Evolutionary conservation across 2,113 vertebrate species (phyloP).

Genomic region (Syngnathus typhle): DNA sequence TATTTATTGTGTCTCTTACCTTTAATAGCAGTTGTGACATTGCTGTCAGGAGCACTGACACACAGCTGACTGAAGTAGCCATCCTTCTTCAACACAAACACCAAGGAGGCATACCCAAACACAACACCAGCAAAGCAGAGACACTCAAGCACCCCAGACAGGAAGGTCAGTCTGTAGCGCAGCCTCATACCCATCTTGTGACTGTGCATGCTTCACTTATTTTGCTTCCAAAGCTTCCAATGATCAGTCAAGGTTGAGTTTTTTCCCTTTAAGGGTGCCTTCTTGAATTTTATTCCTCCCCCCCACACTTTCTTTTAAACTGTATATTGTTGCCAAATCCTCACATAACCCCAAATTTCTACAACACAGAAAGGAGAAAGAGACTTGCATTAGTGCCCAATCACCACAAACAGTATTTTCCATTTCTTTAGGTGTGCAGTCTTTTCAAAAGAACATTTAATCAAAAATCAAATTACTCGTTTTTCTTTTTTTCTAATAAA

Average conservation of each 20-base stretch:
- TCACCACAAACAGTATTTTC: too few relatives aligned
- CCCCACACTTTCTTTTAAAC: background rate
- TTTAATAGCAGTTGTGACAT: slow-evolving; percentile 26
- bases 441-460: background rate
- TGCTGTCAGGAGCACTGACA: slow-evolving; percentile 2
- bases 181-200: slow-evolving; percentile 14
- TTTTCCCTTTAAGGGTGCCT: background rate
- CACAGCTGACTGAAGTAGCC: slow-evolving; percentile 76
- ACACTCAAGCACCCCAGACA: slow-evolving; percentile 79
- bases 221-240: background rate
- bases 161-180: slow-evolving; percentile 70
- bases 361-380: background rate
- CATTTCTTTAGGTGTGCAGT: background rate
- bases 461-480: background rate
- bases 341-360: background rate
- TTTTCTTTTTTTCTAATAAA: too few relatives aligned
- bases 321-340: background rate
- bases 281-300: background rate
- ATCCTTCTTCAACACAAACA: slow-evolving; percentile 80
- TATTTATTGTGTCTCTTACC: slow-evolving; percentile 38
- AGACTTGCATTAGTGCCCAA: too few relatives aligned
- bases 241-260: background rate
- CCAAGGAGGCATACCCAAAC: slow-evolving; percentile 82
- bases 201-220: slow-evolving; percentile 36
- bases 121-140: slow-evolving; percentile 75